Conservation (phyloP, 2,888 invertebrate genomes). For the Aphrophora alni region DNA sequence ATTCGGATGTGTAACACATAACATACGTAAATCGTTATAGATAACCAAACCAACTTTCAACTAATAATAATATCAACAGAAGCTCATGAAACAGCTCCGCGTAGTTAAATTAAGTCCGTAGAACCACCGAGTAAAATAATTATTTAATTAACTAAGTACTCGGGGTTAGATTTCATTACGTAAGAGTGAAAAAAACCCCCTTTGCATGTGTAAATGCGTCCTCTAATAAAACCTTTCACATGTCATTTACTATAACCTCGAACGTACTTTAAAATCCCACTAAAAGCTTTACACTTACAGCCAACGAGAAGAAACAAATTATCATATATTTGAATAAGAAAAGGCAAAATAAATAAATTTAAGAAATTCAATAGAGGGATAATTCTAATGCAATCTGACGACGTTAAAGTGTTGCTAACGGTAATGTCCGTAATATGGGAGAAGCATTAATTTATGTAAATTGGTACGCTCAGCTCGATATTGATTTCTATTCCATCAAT, state of each 20-base stretch:
- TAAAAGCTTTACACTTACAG: not conserved
- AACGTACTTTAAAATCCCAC: not conserved
- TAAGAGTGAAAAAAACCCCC: not conserved
- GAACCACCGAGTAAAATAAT: not conserved
- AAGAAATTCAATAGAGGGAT: not conserved
- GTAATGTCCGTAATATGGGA: not conserved
- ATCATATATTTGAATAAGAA: slow-evolving; percentile 9
- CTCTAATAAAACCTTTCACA: not conserved
- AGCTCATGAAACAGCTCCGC: no score
- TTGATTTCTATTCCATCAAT: not conserved
- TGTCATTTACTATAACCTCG: not conserved
- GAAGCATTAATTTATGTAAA: not conserved
- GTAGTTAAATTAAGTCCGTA: no score
- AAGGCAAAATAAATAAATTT: not conserved
- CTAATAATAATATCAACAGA: no score
- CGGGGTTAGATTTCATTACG: not conserved
- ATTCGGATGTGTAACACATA: no score
- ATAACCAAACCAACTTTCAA: no score
- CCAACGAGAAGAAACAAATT: not conserved
- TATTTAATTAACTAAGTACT: not conserved
- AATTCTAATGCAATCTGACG: not conserved
- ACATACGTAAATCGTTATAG: no score
- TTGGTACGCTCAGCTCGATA: not conserved
- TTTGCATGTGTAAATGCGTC: not conserved
- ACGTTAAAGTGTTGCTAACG: not conserved